These are phyloP conservation scores for Eubucco bourcierii DNA, from an alignment of 2,113 vertebrate species.

Conservation along the genomic window DNA sequence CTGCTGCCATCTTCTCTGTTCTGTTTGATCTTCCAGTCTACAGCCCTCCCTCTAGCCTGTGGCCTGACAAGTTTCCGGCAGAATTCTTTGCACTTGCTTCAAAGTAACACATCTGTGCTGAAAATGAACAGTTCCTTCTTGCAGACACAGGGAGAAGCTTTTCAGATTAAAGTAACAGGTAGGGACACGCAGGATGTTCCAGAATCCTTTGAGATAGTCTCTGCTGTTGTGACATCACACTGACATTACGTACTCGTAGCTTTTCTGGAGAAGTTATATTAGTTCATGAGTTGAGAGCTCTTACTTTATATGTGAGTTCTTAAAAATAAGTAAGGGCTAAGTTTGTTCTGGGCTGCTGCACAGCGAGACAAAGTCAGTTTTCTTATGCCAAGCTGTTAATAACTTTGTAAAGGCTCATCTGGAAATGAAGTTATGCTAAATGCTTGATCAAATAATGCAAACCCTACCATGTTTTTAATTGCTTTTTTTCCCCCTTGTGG, in stretches of 20 bases:
- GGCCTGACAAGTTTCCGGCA: slow-evolving; percentile 63
- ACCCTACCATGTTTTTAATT: not conserved
- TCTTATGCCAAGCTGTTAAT: not conserved
- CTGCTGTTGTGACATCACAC: not conserved
- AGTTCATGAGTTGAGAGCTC: not conserved
- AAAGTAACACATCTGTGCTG: slow-evolving; percentile 39
- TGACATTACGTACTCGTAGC: not conserved
- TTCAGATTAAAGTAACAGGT: slow-evolving; percentile 74
- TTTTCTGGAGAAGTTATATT: not conserved
- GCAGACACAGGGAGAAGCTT: slow-evolving; percentile 44
- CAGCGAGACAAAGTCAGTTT: not conserved
- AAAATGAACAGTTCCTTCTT: slow-evolving; percentile 65
- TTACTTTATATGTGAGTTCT: not conserved
- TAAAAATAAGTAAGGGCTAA: not conserved
- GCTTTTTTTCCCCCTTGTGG: not conserved
- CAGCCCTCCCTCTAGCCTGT: slow-evolving; percentile 58
- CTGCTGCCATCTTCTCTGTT: not conserved
- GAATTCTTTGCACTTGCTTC: slow-evolving; percentile 59
- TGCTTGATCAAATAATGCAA: not conserved
- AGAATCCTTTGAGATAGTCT: not conserved
- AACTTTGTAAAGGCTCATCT: not conserved
- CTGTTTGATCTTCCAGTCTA: slow-evolving; percentile 49
- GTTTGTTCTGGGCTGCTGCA: not conserved
- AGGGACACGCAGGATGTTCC: not conserved
- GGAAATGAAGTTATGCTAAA: not conserved